Evolutionary conservation across 2,797 vertebrate species (phyloP).

Genomic region (Helicolenus hilgendorfi): DNA sequence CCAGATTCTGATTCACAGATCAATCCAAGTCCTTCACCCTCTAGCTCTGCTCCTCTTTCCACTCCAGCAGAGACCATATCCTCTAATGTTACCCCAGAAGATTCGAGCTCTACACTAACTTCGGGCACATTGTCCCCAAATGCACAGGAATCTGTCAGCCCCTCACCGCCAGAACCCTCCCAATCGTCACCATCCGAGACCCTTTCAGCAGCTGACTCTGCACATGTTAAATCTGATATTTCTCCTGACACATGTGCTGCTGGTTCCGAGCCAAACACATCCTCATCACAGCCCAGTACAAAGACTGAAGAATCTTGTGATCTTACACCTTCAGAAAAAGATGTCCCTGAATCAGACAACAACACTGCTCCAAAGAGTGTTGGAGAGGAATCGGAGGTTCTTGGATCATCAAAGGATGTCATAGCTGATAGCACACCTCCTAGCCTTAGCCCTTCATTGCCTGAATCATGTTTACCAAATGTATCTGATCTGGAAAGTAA

Average conservation of each 20-base stretch:
- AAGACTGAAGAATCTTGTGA: conserved; percentile 5
- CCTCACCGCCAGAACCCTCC: not conserved
- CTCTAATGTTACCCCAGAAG: not conserved
- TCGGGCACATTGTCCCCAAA: not conserved
- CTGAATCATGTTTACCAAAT: conserved; percentile 12
- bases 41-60: not conserved
- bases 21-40: not conserved
- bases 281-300: not conserved
- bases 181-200: not conserved
- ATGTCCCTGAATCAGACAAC: conserved; percentile 18
- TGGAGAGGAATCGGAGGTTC: conserved; percentile 13
- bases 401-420: conserved; percentile 3
- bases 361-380: not conserved
- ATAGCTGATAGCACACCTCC: conserved; percentile 13
- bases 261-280: conserved; percentile 19
- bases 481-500: conserved; percentile 5
- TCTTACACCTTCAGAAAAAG: conserved; percentile 18
- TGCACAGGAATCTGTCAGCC: not conserved
- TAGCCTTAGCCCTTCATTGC: not conserved
- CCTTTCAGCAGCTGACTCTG: not conserved
- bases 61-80: not conserved
- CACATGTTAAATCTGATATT: conserved; percentile 7
- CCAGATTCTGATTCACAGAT: conserved; percentile 16
- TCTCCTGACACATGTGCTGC: not conserved
- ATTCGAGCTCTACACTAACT: not conserved